Percentiles rank a stretch among this genome's conserved stretches.
These are phyloP conservation scores for Patella depressa DNA, from an alignment of 2,888 invertebrate species.

Conservation along the genomic window DNA sequence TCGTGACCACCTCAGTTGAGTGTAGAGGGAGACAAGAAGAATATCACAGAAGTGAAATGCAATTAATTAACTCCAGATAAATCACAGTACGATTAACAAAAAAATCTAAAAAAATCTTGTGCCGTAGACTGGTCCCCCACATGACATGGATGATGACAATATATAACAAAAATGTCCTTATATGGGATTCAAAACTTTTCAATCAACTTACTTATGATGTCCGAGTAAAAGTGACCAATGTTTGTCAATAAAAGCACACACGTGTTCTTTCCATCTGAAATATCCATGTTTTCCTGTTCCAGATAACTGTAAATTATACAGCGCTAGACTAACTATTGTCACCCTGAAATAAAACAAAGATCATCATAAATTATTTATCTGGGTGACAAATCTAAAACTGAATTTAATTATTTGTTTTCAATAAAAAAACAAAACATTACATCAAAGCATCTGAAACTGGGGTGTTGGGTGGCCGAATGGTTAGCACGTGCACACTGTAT, in stretches of 20 bases:
- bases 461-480: too few species aligned
- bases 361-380: too few species aligned
- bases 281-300: slow-evolving; percentile 83
- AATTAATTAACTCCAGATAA: too few species aligned
- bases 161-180: neutral
- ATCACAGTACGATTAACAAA: neutral
- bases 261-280: slow-evolving; percentile 89
- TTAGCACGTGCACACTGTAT: too few species aligned
- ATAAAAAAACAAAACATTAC: too few species aligned
- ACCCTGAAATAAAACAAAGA: slow-evolving; percentile 75
- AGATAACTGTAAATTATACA: slow-evolving; percentile 84
- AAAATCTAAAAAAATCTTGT: neutral
- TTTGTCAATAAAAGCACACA: slow-evolving; percentile 84
- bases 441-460: too few species aligned
- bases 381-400: too few species aligned
- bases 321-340: slow-evolving; percentile 80
- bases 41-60: too few species aligned
- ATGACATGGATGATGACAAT: neutral
- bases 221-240: slow-evolving; percentile 84
- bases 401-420: too few species aligned
- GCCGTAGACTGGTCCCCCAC: too few species aligned
- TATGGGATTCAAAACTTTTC: neutral
- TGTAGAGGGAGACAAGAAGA: too few species aligned
- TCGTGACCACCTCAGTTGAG: too few species aligned
- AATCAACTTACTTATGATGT: slow-evolving; percentile 49